These are phyloP conservation scores for Parnassius mnemosyne DNA, from an alignment of 2,888 invertebrate species.

Conservation along the genomic window DNA sequence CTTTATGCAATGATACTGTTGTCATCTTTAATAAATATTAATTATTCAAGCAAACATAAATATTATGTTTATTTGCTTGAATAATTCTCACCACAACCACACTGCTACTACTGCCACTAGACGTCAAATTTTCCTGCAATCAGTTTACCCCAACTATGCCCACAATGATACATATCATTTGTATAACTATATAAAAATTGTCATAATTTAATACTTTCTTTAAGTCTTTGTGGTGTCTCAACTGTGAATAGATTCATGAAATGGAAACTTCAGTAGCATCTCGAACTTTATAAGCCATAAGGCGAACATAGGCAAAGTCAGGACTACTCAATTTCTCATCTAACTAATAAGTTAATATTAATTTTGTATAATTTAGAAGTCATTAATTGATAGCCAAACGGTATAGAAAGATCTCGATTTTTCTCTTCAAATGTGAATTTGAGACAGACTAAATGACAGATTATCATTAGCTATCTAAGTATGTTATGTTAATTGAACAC, in stretches of 20 bases:
- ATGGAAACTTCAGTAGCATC: background rate
- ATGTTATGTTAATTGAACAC: too few species aligned
- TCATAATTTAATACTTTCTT: conserved; percentile 10
- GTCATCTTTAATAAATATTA: too few species aligned
- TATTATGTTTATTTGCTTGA: too few species aligned
- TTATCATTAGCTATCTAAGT: background rate
- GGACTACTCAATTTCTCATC: background rate
- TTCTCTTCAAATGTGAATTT: background rate
- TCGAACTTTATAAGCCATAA: background rate
- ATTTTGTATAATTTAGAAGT: too few species aligned
- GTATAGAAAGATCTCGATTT: background rate
- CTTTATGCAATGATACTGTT: too few species aligned
- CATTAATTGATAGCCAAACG: too few species aligned
- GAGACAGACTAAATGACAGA: background rate
- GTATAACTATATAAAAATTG: conserved; percentile 10
- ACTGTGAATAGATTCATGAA: background rate
- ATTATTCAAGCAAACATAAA: too few species aligned
- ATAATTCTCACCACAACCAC: too few species aligned
- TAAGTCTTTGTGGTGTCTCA: conserved; percentile 1
- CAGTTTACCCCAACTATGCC: background rate
- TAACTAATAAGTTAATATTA: background rate
- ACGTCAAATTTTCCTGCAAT: background rate
- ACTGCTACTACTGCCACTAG: too few species aligned
- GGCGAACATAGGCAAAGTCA: background rate
- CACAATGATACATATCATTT: background rate